Evolutionary conservation across 2,113 vertebrate species (phyloP).

Genomic region (Nycticebus coucang): DNA sequence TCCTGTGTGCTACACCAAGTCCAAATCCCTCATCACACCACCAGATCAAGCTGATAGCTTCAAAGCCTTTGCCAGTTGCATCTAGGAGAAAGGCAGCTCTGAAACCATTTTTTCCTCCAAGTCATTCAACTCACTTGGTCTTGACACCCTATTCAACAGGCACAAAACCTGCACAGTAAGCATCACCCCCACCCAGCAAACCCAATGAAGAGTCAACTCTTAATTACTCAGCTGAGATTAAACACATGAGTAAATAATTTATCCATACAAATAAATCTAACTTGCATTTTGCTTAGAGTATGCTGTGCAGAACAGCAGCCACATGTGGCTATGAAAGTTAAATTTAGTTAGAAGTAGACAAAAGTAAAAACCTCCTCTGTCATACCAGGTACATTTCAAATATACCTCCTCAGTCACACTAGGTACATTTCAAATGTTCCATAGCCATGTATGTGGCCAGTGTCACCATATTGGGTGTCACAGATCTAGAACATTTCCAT

Average conservation of each 20-base stretch:
- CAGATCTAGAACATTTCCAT: background rate
- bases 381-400: no score
- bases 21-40: background rate
- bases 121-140: no score
- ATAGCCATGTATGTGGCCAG: background rate
- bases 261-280: background rate
- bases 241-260: background rate
- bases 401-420: no score
- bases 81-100: background rate
- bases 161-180: fast-evolving
- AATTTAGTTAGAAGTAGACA: background rate
- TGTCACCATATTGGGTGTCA: fast-evolving
- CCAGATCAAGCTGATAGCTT: fast-evolving
- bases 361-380: background rate
- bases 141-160: background rate
- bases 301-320: no score
- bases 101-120: background rate
- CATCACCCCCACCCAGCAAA: background rate
- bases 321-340: background rate
- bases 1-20: no score
- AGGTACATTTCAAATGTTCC: background rate
- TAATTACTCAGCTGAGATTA: background rate
- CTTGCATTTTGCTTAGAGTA: background rate
- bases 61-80: background rate
- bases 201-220: background rate